phyloP scores from a whole-genome alignment of 2,888 invertebrate species.

The Oscheius sp. region DNA sequence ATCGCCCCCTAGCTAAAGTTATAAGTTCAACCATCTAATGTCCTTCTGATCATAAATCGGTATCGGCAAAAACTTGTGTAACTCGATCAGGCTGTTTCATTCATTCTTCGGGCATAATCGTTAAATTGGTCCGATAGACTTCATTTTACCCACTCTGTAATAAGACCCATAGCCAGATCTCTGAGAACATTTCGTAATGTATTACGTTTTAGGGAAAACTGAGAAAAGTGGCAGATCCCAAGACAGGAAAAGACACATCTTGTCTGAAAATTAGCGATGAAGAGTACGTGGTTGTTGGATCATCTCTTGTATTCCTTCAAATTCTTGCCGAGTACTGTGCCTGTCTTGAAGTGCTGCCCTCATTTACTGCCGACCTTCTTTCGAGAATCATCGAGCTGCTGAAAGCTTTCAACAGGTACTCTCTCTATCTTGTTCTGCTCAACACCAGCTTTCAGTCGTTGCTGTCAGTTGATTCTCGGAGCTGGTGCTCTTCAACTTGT shows the following conservation, averaged over 20 bases:
- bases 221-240: constrained; percentile 1
- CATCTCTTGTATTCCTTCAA: constrained; percentile 87
- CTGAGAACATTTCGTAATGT: not conserved
- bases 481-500: constrained; percentile 95
- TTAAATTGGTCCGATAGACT: no score
- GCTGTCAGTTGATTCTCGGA: constrained; percentile 91
- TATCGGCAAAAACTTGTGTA: no score
- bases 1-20: not conserved
- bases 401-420: constrained; percentile 75
- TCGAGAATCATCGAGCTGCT: constrained; percentile 77
- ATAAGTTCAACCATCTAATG: no score
- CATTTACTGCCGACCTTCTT: constrained; percentile 54
- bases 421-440: constrained; percentile 15
- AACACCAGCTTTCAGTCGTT: constrained; percentile 66
- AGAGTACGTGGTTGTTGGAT: constrained; percentile 77
- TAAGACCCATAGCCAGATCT: no score
- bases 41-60: no score
- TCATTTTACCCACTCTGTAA: no score
- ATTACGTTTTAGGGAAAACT: constrained; percentile 7
- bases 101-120: no score
- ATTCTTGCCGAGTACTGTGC: constrained; percentile 91
- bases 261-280: constrained; percentile 70
- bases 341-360: constrained; percentile 84
- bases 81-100: no score
- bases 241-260: not conserved